Conservation (phyloP, 1,140 invertebrate genomes). For the Potamilus streckersoni region DNA sequence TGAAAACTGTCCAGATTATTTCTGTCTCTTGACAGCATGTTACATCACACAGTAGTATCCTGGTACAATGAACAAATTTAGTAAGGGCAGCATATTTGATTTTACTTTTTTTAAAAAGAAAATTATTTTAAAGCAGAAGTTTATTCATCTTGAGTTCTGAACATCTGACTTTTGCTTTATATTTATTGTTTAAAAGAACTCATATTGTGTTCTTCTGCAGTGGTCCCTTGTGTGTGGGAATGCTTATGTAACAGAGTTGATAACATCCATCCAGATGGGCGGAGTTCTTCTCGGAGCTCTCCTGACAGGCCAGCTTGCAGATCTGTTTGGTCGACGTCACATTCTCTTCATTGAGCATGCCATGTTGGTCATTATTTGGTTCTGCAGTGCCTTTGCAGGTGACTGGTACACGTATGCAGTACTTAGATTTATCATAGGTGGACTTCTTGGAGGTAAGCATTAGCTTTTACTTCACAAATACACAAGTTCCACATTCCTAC, state of each 20-base stretch:
- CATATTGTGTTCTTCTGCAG: slow-evolving; percentile 28
- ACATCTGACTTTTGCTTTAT: no score
- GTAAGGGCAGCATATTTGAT: no score
- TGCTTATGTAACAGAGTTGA: slow-evolving; percentile 37
- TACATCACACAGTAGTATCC: no score
- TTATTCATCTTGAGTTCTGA: no score
- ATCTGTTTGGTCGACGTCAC: slow-evolving; percentile 50
- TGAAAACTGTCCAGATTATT: no score
- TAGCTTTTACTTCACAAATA: not conserved
- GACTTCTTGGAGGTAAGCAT: slow-evolving; percentile 43
- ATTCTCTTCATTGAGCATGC: slow-evolving; percentile 48
- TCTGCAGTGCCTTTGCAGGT: slow-evolving; percentile 43
- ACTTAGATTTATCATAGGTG: slow-evolving; percentile 49
- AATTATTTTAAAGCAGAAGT: no score
- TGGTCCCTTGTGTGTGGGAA: slow-evolving; percentile 48
- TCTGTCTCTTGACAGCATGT: no score
- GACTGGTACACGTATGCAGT: slow-evolving; percentile 53
- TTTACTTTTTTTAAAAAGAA: no score
- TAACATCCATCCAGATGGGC: slow-evolving; percentile 55
- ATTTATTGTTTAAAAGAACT: no score
- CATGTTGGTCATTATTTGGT: slow-evolving; percentile 45
- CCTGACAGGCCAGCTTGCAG: slow-evolving; percentile 51
- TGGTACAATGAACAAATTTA: no score
- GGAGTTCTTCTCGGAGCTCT: slow-evolving; percentile 53
- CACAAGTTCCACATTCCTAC: no score